Evolutionary conservation across 2,888 invertebrate species (phyloP).

Genomic region (Asteroscopus sphinx): DNA sequence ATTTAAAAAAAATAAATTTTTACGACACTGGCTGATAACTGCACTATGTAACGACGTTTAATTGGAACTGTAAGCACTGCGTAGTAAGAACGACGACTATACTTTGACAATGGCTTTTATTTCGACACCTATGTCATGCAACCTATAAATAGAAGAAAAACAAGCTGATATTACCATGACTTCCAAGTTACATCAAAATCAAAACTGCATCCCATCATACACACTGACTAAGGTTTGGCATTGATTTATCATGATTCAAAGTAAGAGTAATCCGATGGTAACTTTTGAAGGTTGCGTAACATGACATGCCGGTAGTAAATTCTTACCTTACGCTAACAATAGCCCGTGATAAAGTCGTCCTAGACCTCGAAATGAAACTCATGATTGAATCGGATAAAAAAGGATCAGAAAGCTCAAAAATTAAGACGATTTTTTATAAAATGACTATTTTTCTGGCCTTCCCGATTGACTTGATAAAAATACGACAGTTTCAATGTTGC

Average conservation of each 20-base stretch:
- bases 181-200: slow-evolving; percentile 9
- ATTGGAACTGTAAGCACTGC: slow-evolving; percentile 37
- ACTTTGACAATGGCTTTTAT: slow-evolving; percentile 5
- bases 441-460: not conserved
- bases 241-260: not conserved
- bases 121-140: slow-evolving; percentile 14
- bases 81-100: slow-evolving; percentile 24
- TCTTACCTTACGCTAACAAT: slow-evolving; percentile 79
- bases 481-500: no score
- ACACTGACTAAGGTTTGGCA: not conserved
- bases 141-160: slow-evolving; percentile 30
- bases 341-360: slow-evolving; percentile 71
- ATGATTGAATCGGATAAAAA: slow-evolving; percentile 64
- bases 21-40: no score
- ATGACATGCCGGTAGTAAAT: slow-evolving; percentile 59
- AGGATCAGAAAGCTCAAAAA: not conserved
- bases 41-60: not conserved
- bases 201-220: not conserved
- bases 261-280: not conserved
- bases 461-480: no score
- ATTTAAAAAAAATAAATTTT: no score
- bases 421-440: not conserved
- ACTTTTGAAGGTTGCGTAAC: slow-evolving; percentile 77
- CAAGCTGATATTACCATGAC: slow-evolving; percentile 1
- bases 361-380: slow-evolving; percentile 75